Evolutionary conservation across 2,888 invertebrate species (phyloP), one percentile per base, ranked within the genome.

Genomic region (Mimas tiliae): DNA sequence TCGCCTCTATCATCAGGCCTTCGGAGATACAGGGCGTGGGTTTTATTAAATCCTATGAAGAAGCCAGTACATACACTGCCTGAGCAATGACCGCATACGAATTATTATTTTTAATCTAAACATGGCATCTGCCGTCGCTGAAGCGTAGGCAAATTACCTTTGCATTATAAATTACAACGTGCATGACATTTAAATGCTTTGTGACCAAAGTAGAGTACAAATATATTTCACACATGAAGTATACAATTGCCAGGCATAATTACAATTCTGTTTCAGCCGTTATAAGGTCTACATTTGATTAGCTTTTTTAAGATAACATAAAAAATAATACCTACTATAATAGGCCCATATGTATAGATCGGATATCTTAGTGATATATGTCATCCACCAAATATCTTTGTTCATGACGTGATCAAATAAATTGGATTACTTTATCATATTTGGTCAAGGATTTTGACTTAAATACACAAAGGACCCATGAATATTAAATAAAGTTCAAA

Each of bases 191-290:
- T 38, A 8, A 42, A 58, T 38, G 55, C 19, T n/a, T 33, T 58
- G 16, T 38, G 55, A 11, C 55, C 11, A 58, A 58, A 58, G 9
- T 19, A 58, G 38, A 58, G 9, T 55, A 12, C 12, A 42, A 12
- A 38, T 58, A 19, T 1, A 42, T 58, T 58, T 42, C 19, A 16
- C 55, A 38, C 34, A 55, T 55, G 11, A 55, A 55, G n/a, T 55
- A 0, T 1, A 9, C 50, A 19, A 50, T 9, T 50, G 8, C 1
- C 50, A 8, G 50, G 19, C 50, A n/a, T 50, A 19, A 38, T 9
- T 50, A 19, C 19, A 1, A 19, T 19, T 19, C 11, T 48, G 48
- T 19, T 19, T 19, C 9, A 8, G 19, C 19, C 11, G 8, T 8
- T 50, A 19, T 50, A 50, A 50, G 19, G 0, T 19, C 9, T 9